These are phyloP conservation scores for Imbricaverruca yamaguchii DNA, from an alignment of 2,888 invertebrate species.

Conservation along the genomic window DNA sequence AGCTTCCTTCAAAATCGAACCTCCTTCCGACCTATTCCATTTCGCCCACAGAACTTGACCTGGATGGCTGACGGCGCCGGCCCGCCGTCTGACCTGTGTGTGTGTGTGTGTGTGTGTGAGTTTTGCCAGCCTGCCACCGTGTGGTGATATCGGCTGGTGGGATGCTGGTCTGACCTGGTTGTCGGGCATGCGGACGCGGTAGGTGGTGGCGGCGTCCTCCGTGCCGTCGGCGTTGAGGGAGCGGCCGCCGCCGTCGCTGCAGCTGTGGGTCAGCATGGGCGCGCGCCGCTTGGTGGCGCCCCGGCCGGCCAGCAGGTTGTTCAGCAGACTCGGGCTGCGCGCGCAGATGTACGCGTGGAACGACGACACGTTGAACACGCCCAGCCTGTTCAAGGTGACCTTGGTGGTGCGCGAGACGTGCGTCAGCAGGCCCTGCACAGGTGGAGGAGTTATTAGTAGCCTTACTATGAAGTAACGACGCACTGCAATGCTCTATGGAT, in stretches of 20 bases:
- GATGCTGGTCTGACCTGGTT: slow-evolving; percentile 52
- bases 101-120: too few relatives aligned
- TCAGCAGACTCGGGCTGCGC: slow-evolving; percentile 82
- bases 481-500: too few relatives aligned
- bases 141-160: too few relatives aligned
- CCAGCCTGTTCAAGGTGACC: slow-evolving; percentile 85
- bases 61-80: not conserved
- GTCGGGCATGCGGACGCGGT: slow-evolving; percentile 83
- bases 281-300: slow-evolving; percentile 85
- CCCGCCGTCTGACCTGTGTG: too few relatives aligned
- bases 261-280: slow-evolving; percentile 76
- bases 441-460: too few relatives aligned
- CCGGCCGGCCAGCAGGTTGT: slow-evolving; percentile 81
- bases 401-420: slow-evolving; percentile 93
- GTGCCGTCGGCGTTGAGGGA: slow-evolving; percentile 47
- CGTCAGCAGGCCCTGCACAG: slow-evolving; percentile 76
- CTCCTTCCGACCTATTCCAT: too few relatives aligned
- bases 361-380: slow-evolving; percentile 94
- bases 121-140: too few relatives aligned
- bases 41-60: too few relatives aligned
- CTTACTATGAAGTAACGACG: too few relatives aligned
- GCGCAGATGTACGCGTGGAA: slow-evolving; percentile 97
- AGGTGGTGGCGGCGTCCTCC: slow-evolving; percentile 70
- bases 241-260: slow-evolving; percentile 46
- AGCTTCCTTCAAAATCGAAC: too few relatives aligned